These are phyloP conservation scores for Ectobius pallidus DNA, from an alignment of 2,888 invertebrate species.

Conservation along the genomic window DNA sequence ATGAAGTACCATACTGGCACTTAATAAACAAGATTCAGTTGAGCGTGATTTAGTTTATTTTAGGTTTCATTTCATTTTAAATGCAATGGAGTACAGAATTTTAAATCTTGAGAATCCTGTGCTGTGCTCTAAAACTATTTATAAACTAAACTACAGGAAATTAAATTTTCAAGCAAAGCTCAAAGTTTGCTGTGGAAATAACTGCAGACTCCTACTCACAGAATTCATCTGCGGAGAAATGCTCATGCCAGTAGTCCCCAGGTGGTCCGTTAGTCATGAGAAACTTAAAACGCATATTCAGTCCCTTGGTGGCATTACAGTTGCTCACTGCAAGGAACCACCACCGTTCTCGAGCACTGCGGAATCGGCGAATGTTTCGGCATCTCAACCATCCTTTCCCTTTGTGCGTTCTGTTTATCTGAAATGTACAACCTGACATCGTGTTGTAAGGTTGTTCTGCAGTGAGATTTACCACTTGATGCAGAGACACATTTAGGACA, in stretches of 20 bases:
- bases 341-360: slow-evolving; percentile 86
- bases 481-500: slow-evolving; percentile 71
- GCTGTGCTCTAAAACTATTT: too few relatives aligned
- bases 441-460: slow-evolving; percentile 57
- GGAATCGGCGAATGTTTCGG: slow-evolving; percentile 59
- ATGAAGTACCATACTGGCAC: too few relatives aligned
- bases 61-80: too few relatives aligned
- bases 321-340: slow-evolving; percentile 91
- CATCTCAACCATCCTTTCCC: not conserved
- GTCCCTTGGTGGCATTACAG: slow-evolving; percentile 75
- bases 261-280: slow-evolving; percentile 86
- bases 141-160: too few relatives aligned
- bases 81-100: too few relatives aligned
- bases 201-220: too few relatives aligned
- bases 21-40: too few relatives aligned
- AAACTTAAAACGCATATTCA: slow-evolving; percentile 79
- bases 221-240: slow-evolving; percentile 95
- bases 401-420: not conserved
- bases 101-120: too few relatives aligned
- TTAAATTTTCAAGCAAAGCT: too few relatives aligned
- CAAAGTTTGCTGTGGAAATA: too few relatives aligned
- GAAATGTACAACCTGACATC: slow-evolving; percentile 65
- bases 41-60: too few relatives aligned
- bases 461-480: slow-evolving; percentile 80
- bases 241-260: slow-evolving; percentile 83